Base-by-base conservation (phyloP, 1,140 invertebrate genomes). In the Vollenhovia emeryi region DNA sequence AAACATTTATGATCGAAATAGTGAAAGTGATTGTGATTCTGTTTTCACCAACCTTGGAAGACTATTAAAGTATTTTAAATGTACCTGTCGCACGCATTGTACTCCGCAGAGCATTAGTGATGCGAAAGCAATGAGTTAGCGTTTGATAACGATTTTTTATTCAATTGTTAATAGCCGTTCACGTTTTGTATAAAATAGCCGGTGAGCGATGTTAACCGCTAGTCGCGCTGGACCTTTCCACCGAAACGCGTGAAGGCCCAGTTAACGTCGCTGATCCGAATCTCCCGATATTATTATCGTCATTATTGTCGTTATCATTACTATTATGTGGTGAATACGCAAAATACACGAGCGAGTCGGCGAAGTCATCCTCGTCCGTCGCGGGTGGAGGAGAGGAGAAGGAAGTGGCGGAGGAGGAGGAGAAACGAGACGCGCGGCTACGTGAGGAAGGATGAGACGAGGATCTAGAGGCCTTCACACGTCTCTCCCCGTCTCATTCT, bases 261-360 rank as follows among this genome's bases (percentile, higher is more conserved):
- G 82, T 88, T 86, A 89, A 87, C 68, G 64, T 36, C 78, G 71
- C 59, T 24, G 74, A 76, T 88, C 78, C 78, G 78, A 82, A 82
- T 82, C 87, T 80, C 78, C 43, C 59, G 87, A 85, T 88, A 89
- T 89, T 88, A 88, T 89, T 88, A 89, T 88, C 88, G 87, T 87
- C 86, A 87, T 90, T 90, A 90, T 90, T 87, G 88, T 90, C 88
- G 88, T 90, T 90, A 90, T 85, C 86, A 84, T 90, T 86, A 87
- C 90, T 87, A 90, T 89, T 90, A 87, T 90, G 86, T 76, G 69
- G 84, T 90, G 88, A 90, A 87, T 89, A 90, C 69, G 88, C 88
- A 90, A 89, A 90, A 90, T 83, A 62, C 62, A 79, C 88, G 78
- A 80, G 69, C 76, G 89, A 90, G 79, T 90, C 73, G 88, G 88